These are phyloP conservation scores for Leptura quadrifasciata DNA, from an alignment of 2,888 invertebrate genomes.

Conservation along the genomic window DNA sequence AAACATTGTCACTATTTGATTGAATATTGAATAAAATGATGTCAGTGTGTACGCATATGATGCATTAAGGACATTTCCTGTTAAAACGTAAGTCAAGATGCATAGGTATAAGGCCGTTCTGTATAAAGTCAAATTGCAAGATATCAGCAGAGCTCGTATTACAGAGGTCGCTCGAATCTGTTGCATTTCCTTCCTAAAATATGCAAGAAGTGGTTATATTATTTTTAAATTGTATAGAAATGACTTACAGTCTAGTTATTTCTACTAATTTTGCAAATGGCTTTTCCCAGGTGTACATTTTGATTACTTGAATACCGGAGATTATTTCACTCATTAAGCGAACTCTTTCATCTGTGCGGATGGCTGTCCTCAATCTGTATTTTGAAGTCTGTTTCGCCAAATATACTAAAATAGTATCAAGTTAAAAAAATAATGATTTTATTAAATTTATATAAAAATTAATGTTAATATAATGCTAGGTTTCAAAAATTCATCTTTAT, in stretches of 20 bases:
- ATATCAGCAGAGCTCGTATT: constrained; percentile 79
- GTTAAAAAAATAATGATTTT: too few relatives aligned
- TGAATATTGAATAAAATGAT: constrained; percentile 84
- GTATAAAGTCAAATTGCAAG: constrained; percentile 85
- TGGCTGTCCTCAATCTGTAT: constrained; percentile 84
- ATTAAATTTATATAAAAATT: too few relatives aligned
- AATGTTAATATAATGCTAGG: too few relatives aligned
- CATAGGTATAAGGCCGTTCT: constrained; percentile 89
- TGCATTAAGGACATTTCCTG: constrained; percentile 76
- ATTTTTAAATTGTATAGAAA: background rate
- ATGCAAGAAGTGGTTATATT: background rate
- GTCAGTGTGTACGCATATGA: constrained; percentile 85
- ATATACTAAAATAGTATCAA: constrained; percentile 63
- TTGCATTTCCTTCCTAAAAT: constrained; percentile 81
- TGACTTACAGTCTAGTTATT: constrained; percentile 75
- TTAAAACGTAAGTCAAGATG: constrained; percentile 83
- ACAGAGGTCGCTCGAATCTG: constrained; percentile 80
- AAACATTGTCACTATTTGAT: constrained; percentile 79
- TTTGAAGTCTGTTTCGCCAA: constrained; percentile 85
- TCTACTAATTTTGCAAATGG: constrained; percentile 88
- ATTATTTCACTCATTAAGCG: constrained; percentile 93
- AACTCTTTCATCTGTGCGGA: constrained; percentile 89
- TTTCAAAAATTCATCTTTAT: too few relatives aligned
- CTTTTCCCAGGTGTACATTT: constrained; percentile 97
- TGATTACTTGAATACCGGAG: constrained; percentile 91